Base-by-base conservation (phyloP, 2,888 invertebrate genomes). In the Campaea margaritaria region DNA sequence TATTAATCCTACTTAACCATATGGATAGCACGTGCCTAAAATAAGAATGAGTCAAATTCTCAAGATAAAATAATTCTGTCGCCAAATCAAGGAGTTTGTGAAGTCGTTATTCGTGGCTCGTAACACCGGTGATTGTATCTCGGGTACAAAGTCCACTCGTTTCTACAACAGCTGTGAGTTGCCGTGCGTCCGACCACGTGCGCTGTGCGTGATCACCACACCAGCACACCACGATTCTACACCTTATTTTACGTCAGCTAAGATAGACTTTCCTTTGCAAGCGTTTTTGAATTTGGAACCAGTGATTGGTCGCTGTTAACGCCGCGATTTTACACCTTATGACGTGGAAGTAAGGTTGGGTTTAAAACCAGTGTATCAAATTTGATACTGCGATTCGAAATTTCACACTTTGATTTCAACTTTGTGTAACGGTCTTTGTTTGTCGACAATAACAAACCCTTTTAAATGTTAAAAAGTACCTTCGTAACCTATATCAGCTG, bases 61-160 rank as follows among this genome's bases (percentile, higher is more conserved):
- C 34, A 68, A 76, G 73, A 70, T 67, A 64, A 64, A 65, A 62
- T 65, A 72, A 68, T 47, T 48, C 68, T 73, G 65, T 70, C 76
- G 75, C 76, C 73, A 73, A 78, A 79, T 75, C 69, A 74, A 67
- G 68, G 65, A 74, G 73, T 71, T 72, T 66, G 69, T 56, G 31
- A 51, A 75, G 64, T 65, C 73, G 80, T 78, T 80, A 78, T 81
- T 81, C 79, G 78, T 81, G 79, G 80, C 68, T 74, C 75, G 79
- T 79, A 73, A 77, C 79, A 81, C 82, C 85, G 87, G 87, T 87
- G 89, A 88, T 86, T 86, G 87, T 86, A 76, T 75, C 76, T 70
- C 79, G 82, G 76, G 89, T 91, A 79, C 90, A 90, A 91, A 91
- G 91, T 91, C 90, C 89, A 79, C 70, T 73, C 74, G 73, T 74